These are phyloP conservation scores for Drosophila sturtevanti DNA, from an alignment of 1,140 invertebrate species.

Conservation along the genomic window DNA sequence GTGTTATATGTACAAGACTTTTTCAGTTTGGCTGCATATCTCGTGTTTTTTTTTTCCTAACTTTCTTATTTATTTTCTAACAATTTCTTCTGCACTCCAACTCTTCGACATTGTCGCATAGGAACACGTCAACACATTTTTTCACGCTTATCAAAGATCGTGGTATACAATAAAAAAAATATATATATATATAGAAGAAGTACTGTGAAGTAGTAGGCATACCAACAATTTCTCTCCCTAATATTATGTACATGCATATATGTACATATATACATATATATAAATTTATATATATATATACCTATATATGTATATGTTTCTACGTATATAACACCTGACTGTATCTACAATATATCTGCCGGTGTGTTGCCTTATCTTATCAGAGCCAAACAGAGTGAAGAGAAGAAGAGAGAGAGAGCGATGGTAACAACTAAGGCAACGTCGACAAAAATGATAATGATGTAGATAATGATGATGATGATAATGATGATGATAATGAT, in stretches of 20 bases:
- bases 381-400: background rate
- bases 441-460: constrained; percentile 16
- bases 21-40: too few relatives aligned
- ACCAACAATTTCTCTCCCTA: constrained; percentile 22
- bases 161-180: constrained; percentile 30
- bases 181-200: too few relatives aligned
- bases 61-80: background rate
- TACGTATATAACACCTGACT: constrained; percentile 25
- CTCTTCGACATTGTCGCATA: constrained; percentile 28
- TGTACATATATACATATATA: background rate
- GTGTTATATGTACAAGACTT: too few relatives aligned
- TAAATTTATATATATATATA: background rate
- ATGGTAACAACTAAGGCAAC: constrained; percentile 19
- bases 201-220: constrained; percentile 19
- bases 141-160: constrained; percentile 56
- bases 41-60: background rate
- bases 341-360: constrained; percentile 59
- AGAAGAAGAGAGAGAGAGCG: constrained; percentile 13
- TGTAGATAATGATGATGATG: constrained; percentile 18
- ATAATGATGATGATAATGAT: background rate
- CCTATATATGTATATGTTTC: too few relatives aligned
- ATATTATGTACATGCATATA: background rate
- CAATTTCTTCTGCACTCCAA: background rate
- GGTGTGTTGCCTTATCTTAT: constrained; percentile 63
- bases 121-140: constrained; percentile 59